These are phyloP conservation scores for Diuraphis noxia DNA, from an alignment of 1,140 invertebrate species.

Conservation along the genomic window DNA sequence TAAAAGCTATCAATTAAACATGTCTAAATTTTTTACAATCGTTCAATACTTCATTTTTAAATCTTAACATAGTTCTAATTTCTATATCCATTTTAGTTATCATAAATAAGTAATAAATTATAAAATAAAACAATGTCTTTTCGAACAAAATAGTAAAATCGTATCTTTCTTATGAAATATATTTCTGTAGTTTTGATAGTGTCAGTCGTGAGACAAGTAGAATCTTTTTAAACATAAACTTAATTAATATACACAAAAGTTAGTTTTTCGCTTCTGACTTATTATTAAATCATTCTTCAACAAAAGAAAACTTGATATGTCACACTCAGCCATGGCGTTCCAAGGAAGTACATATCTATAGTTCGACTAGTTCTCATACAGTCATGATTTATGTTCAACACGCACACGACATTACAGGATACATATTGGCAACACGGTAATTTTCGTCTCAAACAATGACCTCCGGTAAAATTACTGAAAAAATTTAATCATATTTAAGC, in stretches of 20 bases:
- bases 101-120: neutral
- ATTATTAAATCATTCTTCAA: neutral
- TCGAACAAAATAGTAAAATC: neutral
- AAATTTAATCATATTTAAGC: neutral
- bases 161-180: neutral
- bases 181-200: neutral
- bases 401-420: neutral
- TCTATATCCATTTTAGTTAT: too few species aligned
- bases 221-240: neutral
- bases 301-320: too few species aligned
- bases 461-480: neutral
- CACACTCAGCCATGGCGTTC: neutral
- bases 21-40: neutral
- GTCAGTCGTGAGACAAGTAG: neutral
- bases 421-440: neutral
- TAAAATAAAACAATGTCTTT: neutral
- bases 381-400: neutral
- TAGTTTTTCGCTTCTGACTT: neutral
- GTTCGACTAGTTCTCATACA: neutral
- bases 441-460: neutral
- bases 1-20: neutral
- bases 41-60: neutral
- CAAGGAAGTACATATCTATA: neutral
- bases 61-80: neutral
- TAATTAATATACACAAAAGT: too few species aligned